These are phyloP conservation scores for Apogon talboti DNA, from an alignment of 2,797 vertebrate species.

Conservation along the genomic window DNA sequence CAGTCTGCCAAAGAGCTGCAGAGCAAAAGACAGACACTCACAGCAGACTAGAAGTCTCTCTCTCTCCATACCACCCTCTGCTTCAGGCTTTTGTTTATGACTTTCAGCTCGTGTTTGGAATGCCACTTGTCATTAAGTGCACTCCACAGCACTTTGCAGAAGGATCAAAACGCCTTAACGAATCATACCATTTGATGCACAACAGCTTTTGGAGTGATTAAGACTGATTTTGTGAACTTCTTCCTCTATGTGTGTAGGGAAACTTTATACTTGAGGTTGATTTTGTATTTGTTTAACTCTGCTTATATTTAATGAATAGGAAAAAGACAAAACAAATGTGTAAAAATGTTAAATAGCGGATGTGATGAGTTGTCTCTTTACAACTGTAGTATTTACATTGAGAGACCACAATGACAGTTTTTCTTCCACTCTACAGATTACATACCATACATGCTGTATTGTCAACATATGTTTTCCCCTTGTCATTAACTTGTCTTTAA, in stretches of 20 bases:
- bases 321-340: too few relatives aligned
- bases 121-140: constrained; percentile 67
- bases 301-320: too few relatives aligned
- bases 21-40: constrained; percentile 39
- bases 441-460: constrained; percentile 4
- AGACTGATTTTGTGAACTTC: neutral
- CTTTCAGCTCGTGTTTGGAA: constrained; percentile 61
- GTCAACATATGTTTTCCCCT: constrained; percentile 13
- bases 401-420: neutral
- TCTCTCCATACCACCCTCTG: constrained; percentile 26
- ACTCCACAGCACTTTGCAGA: constrained; percentile 24
- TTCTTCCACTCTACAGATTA: neutral
- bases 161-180: constrained; percentile 22
- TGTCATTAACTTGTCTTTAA: constrained; percentile 20
- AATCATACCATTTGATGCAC: constrained; percentile 5
- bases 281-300: too few relatives aligned
- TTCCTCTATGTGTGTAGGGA: too few relatives aligned
- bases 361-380: too few relatives aligned
- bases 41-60: constrained; percentile 32
- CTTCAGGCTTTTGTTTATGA: constrained; percentile 64
- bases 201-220: neutral
- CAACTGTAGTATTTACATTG: neutral
- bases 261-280: too few relatives aligned
- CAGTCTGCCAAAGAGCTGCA: constrained; percentile 28
- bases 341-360: too few relatives aligned